Conservation (phyloP, 2,113 vertebrate genomes). For the Melospiza georgiana region DNA sequence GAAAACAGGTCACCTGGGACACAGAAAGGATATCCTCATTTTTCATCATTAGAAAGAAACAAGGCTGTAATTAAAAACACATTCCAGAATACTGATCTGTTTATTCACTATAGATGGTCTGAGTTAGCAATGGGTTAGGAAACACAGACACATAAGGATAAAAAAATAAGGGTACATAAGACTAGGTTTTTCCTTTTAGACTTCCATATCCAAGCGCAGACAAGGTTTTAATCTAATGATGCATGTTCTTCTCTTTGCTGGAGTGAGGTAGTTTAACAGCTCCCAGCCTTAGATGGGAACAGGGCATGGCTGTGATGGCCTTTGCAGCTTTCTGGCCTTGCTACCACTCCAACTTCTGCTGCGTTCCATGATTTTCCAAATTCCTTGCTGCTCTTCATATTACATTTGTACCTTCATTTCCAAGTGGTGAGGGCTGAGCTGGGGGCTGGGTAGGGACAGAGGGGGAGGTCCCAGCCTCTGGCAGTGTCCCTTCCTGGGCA, state of each 20-base stretch:
- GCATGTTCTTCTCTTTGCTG: neutral
- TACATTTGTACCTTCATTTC: neutral
- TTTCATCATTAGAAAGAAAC: conserved; percentile 43
- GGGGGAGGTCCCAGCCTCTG: neutral
- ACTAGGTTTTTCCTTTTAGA: neutral
- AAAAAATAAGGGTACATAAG: neutral
- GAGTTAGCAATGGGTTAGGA: conserved; percentile 11
- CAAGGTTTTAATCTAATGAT: neutral
- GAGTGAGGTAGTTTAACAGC: neutral
- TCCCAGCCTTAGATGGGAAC: neutral
- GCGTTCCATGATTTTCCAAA: neutral
- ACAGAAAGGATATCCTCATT: conserved; percentile 44
- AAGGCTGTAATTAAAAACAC: conserved; percentile 49
- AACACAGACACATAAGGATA: neutral
- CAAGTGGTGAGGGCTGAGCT: neutral
- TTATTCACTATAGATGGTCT: conserved; percentile 19
- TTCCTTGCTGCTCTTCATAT: neutral
- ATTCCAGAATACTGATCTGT: neutral
- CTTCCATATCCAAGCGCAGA: neutral
- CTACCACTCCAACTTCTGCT: neutral
- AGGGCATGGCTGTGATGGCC: neutral
- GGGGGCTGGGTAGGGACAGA: neutral
- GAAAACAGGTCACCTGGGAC: conserved; percentile 9
- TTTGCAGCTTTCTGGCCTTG: conserved; percentile 26
- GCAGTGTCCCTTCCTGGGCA: neutral